Evolutionary conservation across 2,113 vertebrate species (phyloP).

Genomic region (Podilymbus podiceps): DNA sequence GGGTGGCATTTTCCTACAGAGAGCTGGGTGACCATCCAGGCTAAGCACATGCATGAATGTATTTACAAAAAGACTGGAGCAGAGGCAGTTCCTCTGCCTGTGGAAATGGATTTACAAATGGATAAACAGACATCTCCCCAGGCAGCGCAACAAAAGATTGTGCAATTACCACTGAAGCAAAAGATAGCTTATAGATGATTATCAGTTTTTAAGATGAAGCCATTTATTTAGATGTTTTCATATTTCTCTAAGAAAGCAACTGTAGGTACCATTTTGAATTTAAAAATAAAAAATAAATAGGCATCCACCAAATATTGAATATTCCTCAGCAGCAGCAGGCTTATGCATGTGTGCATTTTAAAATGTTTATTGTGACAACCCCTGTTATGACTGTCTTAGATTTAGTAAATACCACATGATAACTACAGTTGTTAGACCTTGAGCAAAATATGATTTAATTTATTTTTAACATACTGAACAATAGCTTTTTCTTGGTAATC

Average conservation of each 20-base stretch:
- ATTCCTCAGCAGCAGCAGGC: constrained; percentile 17
- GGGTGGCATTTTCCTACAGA: not conserved
- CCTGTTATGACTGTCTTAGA: constrained; percentile 46
- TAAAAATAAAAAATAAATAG: not conserved
- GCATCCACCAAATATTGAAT: not conserved
- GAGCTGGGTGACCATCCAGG: not conserved
- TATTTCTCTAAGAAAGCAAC: not conserved
- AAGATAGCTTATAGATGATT: not conserved
- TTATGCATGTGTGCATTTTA: constrained; percentile 14
- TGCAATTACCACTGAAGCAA: not conserved
- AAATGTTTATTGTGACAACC: constrained; percentile 45
- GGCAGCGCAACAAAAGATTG: not conserved
- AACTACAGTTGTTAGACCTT: constrained; percentile 65
- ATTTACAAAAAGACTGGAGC: not conserved
- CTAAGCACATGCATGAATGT: accelerated
- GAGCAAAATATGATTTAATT: constrained; percentile 59
- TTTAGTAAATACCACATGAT: constrained; percentile 61
- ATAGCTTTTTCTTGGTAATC: constrained; percentile 53
- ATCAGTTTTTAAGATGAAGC: not conserved
- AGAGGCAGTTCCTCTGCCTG: not conserved
- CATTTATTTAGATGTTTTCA: not conserved
- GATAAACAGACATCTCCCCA: not conserved
- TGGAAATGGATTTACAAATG: not conserved
- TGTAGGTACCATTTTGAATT: not conserved
- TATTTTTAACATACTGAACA: constrained; percentile 57